Percentiles rank a stretch among this genome's conserved stretches.
These are phyloP conservation scores for Mola mola DNA, from an alignment of 2,113 vertebrate species.

Conservation along the genomic window DNA sequence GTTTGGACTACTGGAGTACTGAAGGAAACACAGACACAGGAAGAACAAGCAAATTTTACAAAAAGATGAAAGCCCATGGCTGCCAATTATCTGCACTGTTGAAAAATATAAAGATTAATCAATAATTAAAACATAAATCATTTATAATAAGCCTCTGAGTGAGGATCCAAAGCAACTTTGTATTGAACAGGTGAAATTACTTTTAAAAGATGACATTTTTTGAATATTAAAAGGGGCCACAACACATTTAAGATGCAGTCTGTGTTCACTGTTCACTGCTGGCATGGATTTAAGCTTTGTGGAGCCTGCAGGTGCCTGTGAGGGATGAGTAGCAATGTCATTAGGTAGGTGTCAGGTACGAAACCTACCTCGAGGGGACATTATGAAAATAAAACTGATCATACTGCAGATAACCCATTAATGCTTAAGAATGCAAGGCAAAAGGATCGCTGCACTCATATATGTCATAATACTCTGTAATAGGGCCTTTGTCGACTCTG, in stretches of 20 bases:
- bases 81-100: too few species aligned
- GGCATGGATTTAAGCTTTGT: conserved; percentile 6
- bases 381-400: conserved; percentile 10
- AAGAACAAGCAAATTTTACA: too few species aligned
- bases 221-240: neutral
- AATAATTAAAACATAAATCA: too few species aligned
- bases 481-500: conserved; percentile 45
- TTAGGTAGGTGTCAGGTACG: conserved; percentile 38
- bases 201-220: neutral
- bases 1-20: too few species aligned
- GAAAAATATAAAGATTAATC: too few species aligned
- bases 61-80: too few species aligned
- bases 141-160: too few species aligned
- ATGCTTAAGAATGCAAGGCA: conserved; percentile 10
- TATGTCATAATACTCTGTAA: conserved; percentile 42
- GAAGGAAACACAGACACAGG: too few species aligned
- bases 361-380: conserved; percentile 21
- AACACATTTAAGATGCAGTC: neutral
- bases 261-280: neutral
- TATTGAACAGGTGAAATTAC: neutral
- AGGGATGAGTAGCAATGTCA: conserved; percentile 2
- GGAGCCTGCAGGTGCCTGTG: conserved; percentile 1
- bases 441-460: conserved; percentile 10
- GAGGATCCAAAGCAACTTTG: too few species aligned
- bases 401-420: conserved; percentile 14